Evolutionary conservation across 2,113 vertebrate species (phyloP).

Genomic region (Centropristis striata): DNA sequence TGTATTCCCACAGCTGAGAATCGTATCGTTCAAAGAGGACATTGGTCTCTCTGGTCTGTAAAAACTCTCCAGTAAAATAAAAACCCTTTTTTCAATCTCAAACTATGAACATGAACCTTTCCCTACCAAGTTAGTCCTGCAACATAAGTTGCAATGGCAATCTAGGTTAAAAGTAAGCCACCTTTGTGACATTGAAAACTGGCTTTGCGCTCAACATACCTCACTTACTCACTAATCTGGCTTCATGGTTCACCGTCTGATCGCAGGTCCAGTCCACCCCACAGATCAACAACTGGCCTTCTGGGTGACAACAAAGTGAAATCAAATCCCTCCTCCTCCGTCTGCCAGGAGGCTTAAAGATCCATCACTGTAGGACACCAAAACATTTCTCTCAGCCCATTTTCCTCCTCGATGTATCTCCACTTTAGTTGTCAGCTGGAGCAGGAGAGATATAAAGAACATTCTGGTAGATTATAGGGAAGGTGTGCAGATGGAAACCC

Average conservation of each 20-base stretch:
- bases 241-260: background rate
- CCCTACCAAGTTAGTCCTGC: background rate
- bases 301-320: constrained; percentile 47
- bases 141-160: background rate
- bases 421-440: constrained; percentile 79
- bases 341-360: constrained; percentile 39
- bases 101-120: too few species aligned
- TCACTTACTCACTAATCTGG: too few species aligned
- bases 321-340: constrained; percentile 33
- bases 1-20: too few species aligned
- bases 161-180: too few species aligned
- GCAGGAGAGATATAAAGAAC: constrained; percentile 56
- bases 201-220: too few species aligned
- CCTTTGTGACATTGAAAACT: background rate
- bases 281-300: constrained; percentile 42
- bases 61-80: too few species aligned
- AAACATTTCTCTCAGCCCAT: constrained; percentile 68
- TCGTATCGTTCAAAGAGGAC: too few species aligned
- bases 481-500: constrained; percentile 55
- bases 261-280: constrained; percentile 57
- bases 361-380: constrained; percentile 51
- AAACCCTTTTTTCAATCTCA: too few species aligned
- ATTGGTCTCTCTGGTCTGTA: too few species aligned
- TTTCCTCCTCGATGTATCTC: constrained; percentile 56
- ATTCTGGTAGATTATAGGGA: constrained; percentile 75